phyloP scores from a whole-genome alignment of 2,113 vertebrate genomes.

The Scopus umbretta region DNA sequence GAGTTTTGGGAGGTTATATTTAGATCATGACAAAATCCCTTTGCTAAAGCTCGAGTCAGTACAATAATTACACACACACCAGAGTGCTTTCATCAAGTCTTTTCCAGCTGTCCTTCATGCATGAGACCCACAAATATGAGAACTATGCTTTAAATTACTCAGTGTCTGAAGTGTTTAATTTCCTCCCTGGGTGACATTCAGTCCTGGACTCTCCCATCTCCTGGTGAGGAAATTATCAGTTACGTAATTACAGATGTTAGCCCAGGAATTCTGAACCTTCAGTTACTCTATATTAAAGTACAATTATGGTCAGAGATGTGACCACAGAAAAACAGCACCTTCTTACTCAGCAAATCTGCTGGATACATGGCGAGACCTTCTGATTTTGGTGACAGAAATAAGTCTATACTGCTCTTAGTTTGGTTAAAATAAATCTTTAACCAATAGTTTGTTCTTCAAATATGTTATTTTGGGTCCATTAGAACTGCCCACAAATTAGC shows the following conservation, averaged over 20 bases:
- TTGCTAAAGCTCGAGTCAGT: not conserved
- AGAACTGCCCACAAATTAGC: not conserved
- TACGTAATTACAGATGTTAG: conserved; percentile 47
- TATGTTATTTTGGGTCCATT: not conserved
- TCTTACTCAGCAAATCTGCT: conserved; percentile 46
- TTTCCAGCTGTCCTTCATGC: conserved; percentile 16
- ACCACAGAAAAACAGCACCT: not conserved
- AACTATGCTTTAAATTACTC: conserved; percentile 28
- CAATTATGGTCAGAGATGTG: conserved; percentile 13
- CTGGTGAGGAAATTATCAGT: conserved; percentile 47
- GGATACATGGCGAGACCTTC: not conserved
- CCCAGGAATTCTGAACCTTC: conserved; percentile 35
- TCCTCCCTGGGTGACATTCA: conserved; percentile 56
- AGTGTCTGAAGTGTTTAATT: conserved; percentile 36
- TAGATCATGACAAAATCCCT: conserved; percentile 4
- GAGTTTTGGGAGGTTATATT: conserved; percentile 14
- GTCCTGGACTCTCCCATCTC: not conserved
- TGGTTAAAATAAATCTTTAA: not conserved
- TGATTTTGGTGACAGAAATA: not conserved
- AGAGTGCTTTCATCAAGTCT: not conserved
- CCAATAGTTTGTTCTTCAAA: not conserved
- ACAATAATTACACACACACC: conserved; percentile 17
- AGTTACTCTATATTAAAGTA: not conserved
- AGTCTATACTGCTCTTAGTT: not conserved
- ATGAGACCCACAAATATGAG: not conserved